Base-by-base conservation (phyloP, 2,888 invertebrate species). In the Acanthoscelides obtectus region DNA sequence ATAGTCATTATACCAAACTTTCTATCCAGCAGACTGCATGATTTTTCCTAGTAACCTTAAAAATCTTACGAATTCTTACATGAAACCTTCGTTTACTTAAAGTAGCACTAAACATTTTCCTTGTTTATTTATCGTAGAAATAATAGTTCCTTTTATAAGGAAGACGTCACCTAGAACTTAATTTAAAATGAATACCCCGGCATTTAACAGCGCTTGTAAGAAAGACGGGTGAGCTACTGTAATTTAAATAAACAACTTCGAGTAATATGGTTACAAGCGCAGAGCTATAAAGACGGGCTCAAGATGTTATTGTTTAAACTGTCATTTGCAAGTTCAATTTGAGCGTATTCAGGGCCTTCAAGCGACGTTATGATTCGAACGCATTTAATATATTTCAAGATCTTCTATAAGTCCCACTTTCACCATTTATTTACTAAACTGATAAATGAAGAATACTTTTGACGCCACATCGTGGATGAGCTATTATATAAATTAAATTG, bases 161-260 rank as follows among this genome's bases (percentile, higher is more conserved):
- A 17, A 45, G 45, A 45, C 45, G 45, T 12, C 45, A 12, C 5
- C 45, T 1, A 45, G 45, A 12, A 45, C 17, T 12, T 45, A 45
- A 45, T 45, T 45, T 45, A 6, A 45, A 45, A 45, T 12, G 3
- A 45, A 12, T 45, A 45, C 17, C 45, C 45, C 1, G 45, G 45
- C 45, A 45, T 45, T 45, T 45, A 45, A 45, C 45, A 45, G 45
- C 45, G 45, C 17, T 45, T 45, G 45, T 1, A 45, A 45, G 45
- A 67, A 67, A 67, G 67, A 5, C 20, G 78, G 79, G 79, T 77
- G 73, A 78, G 75, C 74, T 78, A 77, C 75, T 73, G 76, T 82
- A 83, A 84, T 83, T 83, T 83, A 82, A 83, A 83, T 83, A 83
- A 84, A 83, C 83, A 83, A 81, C 81, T 81, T 80, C 77, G 75